Conservation (phyloP, 1,140 invertebrate species). For the Gonatopus flavifemur region DNA sequence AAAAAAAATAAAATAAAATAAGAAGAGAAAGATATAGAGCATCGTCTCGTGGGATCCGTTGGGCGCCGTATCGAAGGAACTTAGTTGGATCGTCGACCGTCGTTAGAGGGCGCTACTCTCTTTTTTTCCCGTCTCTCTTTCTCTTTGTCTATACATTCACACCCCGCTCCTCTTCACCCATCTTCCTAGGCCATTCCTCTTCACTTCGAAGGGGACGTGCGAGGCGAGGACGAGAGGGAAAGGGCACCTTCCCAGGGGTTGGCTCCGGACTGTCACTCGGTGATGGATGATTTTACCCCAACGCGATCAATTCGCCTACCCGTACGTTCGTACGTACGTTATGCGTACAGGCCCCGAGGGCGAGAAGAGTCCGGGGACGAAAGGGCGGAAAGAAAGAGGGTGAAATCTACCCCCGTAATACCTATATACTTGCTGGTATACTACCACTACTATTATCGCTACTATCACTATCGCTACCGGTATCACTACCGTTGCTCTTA, state of each 20-base stretch:
- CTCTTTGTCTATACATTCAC: constrained; percentile 21
- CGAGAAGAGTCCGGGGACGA: constrained; percentile 22
- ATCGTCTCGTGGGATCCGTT: constrained; percentile 41
- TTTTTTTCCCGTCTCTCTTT: constrained; percentile 15
- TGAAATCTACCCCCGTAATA: too few species aligned
- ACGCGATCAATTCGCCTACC: constrained; percentile 55
- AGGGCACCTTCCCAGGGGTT: constrained; percentile 41
- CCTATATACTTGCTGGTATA: too few species aligned
- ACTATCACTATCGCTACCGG: too few species aligned
- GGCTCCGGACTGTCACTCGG: constrained; percentile 52
- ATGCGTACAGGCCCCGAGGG: constrained; percentile 32
- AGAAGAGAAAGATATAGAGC: constrained; percentile 17
- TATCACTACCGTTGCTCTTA: too few species aligned
- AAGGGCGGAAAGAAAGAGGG: too few species aligned
- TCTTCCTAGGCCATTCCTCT: constrained; percentile 31
- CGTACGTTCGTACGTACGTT: neutral
- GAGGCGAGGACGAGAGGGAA: constrained; percentile 14
- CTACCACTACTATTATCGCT: too few species aligned
- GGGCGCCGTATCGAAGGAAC: constrained; percentile 44
- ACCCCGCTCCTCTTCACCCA: constrained; percentile 23
- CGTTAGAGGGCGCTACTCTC: constrained; percentile 37
- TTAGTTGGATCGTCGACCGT: constrained; percentile 48
- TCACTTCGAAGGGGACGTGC: neutral
- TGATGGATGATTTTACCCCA: constrained; percentile 56
- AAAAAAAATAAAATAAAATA: constrained; percentile 5